Conservation (phyloP, 2,888 invertebrate species). For the Hypomecis atomaria region DNA sequence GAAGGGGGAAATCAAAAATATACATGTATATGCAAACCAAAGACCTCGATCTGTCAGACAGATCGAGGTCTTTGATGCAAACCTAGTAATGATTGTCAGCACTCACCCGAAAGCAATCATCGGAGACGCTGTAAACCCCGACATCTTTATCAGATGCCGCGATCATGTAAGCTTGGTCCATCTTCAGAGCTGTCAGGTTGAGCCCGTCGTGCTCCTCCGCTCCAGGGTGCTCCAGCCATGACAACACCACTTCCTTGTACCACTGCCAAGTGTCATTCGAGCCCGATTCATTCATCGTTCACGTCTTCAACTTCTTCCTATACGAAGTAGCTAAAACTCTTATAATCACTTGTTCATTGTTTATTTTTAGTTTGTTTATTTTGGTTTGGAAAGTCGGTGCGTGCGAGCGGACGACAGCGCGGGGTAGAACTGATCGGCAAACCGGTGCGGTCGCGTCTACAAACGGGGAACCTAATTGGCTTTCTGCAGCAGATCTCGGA, state of each 20-base stretch:
- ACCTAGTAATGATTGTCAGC: too few relatives aligned
- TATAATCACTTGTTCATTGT: constrained; percentile 42
- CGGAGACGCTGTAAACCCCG: constrained; percentile 87
- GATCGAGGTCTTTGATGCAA: too few relatives aligned
- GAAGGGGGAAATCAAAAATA: too few relatives aligned
- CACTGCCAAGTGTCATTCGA: constrained; percentile 72
- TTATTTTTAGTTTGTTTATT: constrained; percentile 35
- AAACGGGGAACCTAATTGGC: constrained; percentile 55
- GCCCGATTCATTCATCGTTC: constrained; percentile 68
- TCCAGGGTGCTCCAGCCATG: constrained; percentile 86
- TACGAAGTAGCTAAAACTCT: constrained; percentile 49
- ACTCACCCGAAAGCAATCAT: constrained; percentile 89
- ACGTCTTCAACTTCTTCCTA: constrained; percentile 51
- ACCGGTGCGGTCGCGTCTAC: constrained; percentile 53
- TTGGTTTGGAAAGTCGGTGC: constrained; percentile 37
- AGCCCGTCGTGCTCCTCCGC: constrained; percentile 78
- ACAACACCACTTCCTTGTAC: constrained; percentile 74
- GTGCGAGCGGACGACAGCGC: constrained; percentile 44
- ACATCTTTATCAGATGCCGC: constrained; percentile 67
- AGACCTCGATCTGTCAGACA: too few relatives aligned
- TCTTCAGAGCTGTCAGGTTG: constrained; percentile 83
- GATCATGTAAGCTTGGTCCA: constrained; percentile 88
- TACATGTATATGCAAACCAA: too few relatives aligned
- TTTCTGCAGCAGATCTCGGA: constrained; percentile 63
- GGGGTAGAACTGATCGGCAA: constrained; percentile 47